Percentiles rank a stretch among this genome's conserved stretches.
Conservation (phyloP, 37 sponge, comb jelly and placozoan genomes). For the Halichondria panicea region DNA sequence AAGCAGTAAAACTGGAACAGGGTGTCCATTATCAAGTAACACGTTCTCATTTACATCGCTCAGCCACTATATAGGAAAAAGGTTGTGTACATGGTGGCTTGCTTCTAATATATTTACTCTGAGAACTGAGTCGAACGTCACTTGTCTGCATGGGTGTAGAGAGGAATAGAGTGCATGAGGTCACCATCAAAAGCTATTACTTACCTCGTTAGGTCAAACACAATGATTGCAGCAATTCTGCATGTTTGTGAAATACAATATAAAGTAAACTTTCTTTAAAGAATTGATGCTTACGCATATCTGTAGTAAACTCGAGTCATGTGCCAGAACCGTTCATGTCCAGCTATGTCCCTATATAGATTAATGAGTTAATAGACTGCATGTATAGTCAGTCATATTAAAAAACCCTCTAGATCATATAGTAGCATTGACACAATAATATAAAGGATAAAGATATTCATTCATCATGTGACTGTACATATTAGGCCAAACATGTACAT, state of each 20-base stretch:
- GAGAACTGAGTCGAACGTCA: constrained; percentile 84
- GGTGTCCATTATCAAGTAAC: constrained; percentile 82
- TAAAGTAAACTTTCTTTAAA: background rate
- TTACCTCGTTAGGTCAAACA: constrained; percentile 91
- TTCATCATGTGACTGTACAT: too few relatives aligned
- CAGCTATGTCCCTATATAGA: constrained; percentile 91
- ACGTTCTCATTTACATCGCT: constrained; percentile 88
- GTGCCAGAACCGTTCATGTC: constrained; percentile 93
- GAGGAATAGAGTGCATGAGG: background rate
- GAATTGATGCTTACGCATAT: constrained; percentile 83
- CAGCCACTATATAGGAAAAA: constrained; percentile 66
- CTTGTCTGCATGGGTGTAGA: constrained; percentile 45
- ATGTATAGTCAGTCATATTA: background rate
- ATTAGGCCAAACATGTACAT: background rate
- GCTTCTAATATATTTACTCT: constrained; percentile 60
- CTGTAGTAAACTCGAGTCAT: constrained; percentile 96
- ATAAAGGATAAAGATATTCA: too few relatives aligned
- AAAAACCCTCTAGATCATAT: too few relatives aligned
- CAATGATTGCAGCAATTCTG: constrained; percentile 93
- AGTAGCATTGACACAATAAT: too few relatives aligned
- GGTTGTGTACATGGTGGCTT: background rate
- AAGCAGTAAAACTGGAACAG: constrained; percentile 81
- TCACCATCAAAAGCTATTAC: too few relatives aligned
- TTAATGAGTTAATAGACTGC: background rate
- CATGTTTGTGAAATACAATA: background rate